These are phyloP conservation scores for Conger conger DNA, from an alignment of 2,113 vertebrate genomes.

Conservation along the genomic window DNA sequence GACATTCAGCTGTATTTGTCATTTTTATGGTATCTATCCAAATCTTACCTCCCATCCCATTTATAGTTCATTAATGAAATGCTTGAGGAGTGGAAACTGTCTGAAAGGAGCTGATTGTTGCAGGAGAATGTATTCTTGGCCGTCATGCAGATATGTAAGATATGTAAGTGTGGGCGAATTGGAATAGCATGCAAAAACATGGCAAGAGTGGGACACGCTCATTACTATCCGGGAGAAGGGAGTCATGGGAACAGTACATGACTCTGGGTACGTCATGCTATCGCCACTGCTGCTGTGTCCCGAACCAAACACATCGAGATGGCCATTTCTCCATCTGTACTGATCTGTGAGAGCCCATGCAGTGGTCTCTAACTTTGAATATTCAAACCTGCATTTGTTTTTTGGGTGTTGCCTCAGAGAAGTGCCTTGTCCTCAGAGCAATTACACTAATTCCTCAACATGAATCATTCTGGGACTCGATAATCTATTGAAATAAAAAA, in stretches of 20 bases:
- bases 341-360: too few relatives aligned
- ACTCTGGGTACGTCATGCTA: neutral
- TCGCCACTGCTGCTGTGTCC: neutral
- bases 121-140: neutral
- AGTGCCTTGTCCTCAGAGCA: neutral
- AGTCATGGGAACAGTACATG: neutral
- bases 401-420: neutral
- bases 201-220: neutral
- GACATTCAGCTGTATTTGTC: too few relatives aligned
- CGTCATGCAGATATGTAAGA: slow-evolving; percentile 21
- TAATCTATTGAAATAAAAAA: neutral
- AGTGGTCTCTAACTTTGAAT: too few relatives aligned
- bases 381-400: too few relatives aligned
- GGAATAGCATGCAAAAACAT: neutral
- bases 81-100: neutral
- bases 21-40: too few relatives aligned
- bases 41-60: neutral
- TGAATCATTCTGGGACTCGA: neutral
- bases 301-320: neutral
- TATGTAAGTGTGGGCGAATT: slow-evolving; percentile 21
- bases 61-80: neutral
- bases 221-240: neutral
- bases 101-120: slow-evolving; percentile 20
- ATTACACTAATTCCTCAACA: neutral
- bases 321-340: neutral